phyloP scores from a whole-genome alignment of 2,888 invertebrate genomes.

The Stenolophus ochropezus region DNA sequence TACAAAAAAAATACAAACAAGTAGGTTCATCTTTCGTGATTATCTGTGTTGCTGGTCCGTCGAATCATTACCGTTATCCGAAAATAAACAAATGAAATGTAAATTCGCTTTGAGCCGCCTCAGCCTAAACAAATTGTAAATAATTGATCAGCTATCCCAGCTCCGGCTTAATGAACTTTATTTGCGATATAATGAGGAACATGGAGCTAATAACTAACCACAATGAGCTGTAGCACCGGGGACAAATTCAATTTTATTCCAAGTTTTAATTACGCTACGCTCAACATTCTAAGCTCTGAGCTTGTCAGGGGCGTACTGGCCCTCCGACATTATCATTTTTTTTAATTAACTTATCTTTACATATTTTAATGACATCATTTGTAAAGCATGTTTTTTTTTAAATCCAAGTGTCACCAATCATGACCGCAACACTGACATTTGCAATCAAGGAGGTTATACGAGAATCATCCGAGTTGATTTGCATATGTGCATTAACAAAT shows the following conservation, averaged over 20 bases:
- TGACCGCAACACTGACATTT: no score
- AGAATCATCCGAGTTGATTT: no score
- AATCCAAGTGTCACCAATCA: no score
- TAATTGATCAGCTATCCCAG: conserved; percentile 16
- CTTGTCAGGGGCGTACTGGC: no score
- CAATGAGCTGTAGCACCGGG: not conserved
- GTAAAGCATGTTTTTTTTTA: no score
- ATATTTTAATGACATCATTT: no score
- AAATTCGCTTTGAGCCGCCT: conserved; percentile 8
- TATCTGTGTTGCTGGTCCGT: not conserved
- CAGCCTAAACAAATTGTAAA: conserved; percentile 30
- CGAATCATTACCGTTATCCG: not conserved
- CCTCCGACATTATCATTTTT: no score
- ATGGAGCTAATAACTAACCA: conserved; percentile 39
- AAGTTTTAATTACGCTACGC: conserved; percentile 47
- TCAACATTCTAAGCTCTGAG: not conserved
- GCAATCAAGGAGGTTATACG: no score
- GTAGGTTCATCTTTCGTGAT: not conserved
- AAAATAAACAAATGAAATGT: conserved; percentile 11
- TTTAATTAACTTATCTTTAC: no score
- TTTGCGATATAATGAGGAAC: conserved; percentile 45
- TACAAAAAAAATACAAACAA: not conserved
- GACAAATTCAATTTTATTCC: conserved; percentile 48
- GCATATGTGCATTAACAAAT: no score
- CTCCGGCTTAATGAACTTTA: conserved; percentile 14